Evolutionary conservation across 2,797 vertebrate genomes (phyloP), one percentile per base, ranked within the genome.

Genomic region (Paedocypris micromegethes): DNA sequence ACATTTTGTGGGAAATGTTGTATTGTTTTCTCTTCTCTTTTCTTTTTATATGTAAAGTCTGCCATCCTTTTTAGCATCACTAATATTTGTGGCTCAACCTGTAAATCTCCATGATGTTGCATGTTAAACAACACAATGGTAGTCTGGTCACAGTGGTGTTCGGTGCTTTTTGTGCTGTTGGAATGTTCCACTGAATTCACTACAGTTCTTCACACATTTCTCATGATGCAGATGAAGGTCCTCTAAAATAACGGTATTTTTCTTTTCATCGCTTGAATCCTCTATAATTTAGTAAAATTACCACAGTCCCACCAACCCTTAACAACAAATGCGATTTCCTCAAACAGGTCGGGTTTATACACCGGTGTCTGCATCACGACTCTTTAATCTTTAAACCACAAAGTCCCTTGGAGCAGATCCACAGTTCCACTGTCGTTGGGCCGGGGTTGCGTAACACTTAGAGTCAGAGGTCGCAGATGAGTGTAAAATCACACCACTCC

Each of bases 391-490:
- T 43, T 4, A 65, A 53, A 48, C 58, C 46, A 56, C 7, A 48
- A 43, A 46, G 51, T 62, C 53, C 7, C 40, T 46, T 66, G 9
- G 50, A 79, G 47, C 60, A 46, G 66, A 79, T 75, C 75, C 48
- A 73, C 47, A 66, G 64, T 73, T 60, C 59, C 23, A 63, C 75
- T 5, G 56, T 66, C 2, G 8, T 67, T 44, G 38, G 23, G 60
- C 69, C 80, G 70, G 79, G 80, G 76, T 79, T 72, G 80, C 7
- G 59, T 82, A 80, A 82, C 23, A 23, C 23, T 23, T 23, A 23
- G 23, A 23, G 23, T 23, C 23, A 23, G 23, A 23, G 23, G 23
- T 78, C 72, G 79, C 66, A 81, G 82, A 77, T 71, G 75, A 66
- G 75, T 77, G 55, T 57, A 77, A 63, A 77, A 78, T 75, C 68